Evolutionary conservation across 2,888 invertebrate species (phyloP).

Genomic region (Cosmia trapezina): DNA sequence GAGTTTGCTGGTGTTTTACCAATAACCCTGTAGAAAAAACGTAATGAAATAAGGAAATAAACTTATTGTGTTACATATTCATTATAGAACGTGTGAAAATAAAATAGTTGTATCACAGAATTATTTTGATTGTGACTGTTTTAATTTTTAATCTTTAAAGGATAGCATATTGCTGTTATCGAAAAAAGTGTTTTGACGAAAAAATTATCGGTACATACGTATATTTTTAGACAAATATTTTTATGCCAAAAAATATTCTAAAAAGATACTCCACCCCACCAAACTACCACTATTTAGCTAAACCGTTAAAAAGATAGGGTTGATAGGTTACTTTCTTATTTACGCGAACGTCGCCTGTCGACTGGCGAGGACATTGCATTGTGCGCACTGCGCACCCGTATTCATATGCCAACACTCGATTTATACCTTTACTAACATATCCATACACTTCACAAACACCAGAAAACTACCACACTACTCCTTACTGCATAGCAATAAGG

Average conservation of each 20-base stretch:
- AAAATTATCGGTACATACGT: too few relatives aligned
- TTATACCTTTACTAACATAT: conserved; percentile 77
- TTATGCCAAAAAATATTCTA: too few relatives aligned
- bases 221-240: too few relatives aligned
- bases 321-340: conserved; percentile 83
- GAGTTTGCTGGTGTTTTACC: too few relatives aligned
- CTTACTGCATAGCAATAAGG: conserved; percentile 6
- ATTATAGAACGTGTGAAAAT: not conserved
- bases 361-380: conserved; percentile 79
- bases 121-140: not conserved
- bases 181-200: too few relatives aligned
- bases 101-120: not conserved
- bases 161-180: too few relatives aligned
- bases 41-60: not conserved
- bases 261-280: conserved; percentile 30
- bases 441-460: not conserved
- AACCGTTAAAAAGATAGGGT: conserved; percentile 71
- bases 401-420: conserved; percentile 86
- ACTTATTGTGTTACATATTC: not conserved
- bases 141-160: not conserved
- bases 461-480: not conserved
- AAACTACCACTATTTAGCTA: conserved; percentile 70
- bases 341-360: conserved; percentile 67
- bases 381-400: conserved; percentile 80
- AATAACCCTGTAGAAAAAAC: too few relatives aligned